Evolutionary conservation across 2,113 vertebrate species (phyloP), one percentile per base, ranked within the genome.

Genomic region (Otus sunia): DNA sequence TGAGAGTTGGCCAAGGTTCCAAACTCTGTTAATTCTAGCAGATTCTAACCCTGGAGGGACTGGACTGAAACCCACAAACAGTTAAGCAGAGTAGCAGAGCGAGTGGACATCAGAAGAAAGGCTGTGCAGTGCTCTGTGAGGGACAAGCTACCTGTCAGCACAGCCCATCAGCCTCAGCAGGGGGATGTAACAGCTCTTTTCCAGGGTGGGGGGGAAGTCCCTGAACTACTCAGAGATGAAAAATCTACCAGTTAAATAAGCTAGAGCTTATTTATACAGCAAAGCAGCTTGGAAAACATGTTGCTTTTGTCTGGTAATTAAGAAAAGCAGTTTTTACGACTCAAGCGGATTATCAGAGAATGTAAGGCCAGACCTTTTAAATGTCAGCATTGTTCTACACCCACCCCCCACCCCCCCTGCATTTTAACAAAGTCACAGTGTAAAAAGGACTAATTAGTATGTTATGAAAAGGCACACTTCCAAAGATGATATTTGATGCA

Each of bases 391-490:
- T 97, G 86, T 97, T 94, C 90, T 69, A 83, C 67, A 88, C 72
- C 93, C 67, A 88, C 72, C 93, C 50, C 63, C 71, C 92, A 72
- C 93, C 53, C 63, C 22, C 27, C 0, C 0, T 17, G 2, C 4
- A 19, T 67, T 92, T 92, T 96, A 90, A 92, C 79, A 60, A 94
- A 90, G 47, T 59, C 95, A 81, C 59, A 71, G 68, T 30, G 75
- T 93, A 97, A 97, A 89, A 96, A 94, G 73, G 96, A 95, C 90
- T 97, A 96, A 97, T 97, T 96, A 94, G 62, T 60, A 62, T 49
- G 41, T 77, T 94, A 68, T 71, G 84, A 90, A 96, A 89, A 86
- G 92, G 81, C 86, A 90, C 5, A 49, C 58, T 73, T 39, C 63
- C 94, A 77, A 45, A 92, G 93, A 97, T 50, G 52, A 72, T 95